Base-by-base conservation (phyloP, 1,140 invertebrate species). In the Vanessa atalanta region DNA sequence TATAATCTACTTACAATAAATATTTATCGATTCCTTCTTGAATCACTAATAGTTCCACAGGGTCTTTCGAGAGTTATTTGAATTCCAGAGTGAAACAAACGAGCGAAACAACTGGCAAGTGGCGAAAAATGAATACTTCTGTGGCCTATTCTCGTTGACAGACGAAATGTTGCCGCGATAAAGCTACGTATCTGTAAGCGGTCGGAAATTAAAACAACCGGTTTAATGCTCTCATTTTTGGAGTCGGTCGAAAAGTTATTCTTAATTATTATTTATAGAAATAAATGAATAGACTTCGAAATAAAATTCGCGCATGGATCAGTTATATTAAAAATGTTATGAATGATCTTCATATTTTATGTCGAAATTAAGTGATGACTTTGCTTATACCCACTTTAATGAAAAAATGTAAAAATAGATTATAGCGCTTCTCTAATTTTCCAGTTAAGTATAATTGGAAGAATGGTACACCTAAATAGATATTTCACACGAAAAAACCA, bases 1-100 rank as follows among this genome's bases (percentile, higher is more conserved):
- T 75, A 75, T 61, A 26, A 57, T 20, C 37, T 48, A 11, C 50
- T 65, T 65, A 20, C 66, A 69, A 70, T 69, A 74, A 23, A 11
- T 14, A 63, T 74, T 51, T 70, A 51, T 70, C 66, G 16, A 50
- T 64, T 64, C 63, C 11, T 57, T 65, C 12, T 63, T 63, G 55
- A 61, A 63, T 61, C 14, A 4, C 55, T 63, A 20, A 65, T 65
- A 14, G n/a, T n/a, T 65, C 20, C 5, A 48, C 43, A 65, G 23
- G 0, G 12, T 12, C 5, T 57, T 8, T 13, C 14, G 31, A 37
- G 50, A 13, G 2, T 23, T n/a, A 37, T 53, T 3, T 69, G 9
- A 60, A 69, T 57, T 69, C 66, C 55, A 37, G 16, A 55, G 13
- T 31, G 47, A 37, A 61, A 14, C 13, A 26, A 12, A 37, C 57